Evolutionary conservation across 92 coral and sea anemone genomes (phyloP).

Genomic region (Nematostella vectensis): DNA sequence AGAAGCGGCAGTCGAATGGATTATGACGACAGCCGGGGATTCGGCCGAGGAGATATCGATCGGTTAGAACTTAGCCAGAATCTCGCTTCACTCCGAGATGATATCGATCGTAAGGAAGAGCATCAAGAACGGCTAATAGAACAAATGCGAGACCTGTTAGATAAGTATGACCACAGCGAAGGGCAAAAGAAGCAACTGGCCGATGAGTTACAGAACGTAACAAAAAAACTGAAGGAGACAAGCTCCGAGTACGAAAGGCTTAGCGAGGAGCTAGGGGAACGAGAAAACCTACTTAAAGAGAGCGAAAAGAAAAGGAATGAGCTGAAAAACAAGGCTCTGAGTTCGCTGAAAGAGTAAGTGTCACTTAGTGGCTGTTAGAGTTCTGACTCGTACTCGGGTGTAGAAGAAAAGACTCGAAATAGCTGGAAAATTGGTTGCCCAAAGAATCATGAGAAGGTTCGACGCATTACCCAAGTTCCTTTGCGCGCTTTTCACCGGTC

Average conservation of each 20-base stretch:
- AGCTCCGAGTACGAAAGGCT: constrained; percentile 56
- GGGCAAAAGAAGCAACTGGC: constrained; percentile 46
- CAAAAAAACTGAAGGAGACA: constrained; percentile 58
- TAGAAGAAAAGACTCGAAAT: too few species aligned
- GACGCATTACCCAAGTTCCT: not conserved
- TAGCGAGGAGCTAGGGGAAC: constrained; percentile 54
- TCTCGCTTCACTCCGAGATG: constrained; percentile 57
- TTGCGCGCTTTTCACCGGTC: not conserved
- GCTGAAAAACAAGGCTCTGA: constrained; percentile 75
- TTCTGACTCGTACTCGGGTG: too few species aligned
- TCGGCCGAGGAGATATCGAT: constrained; percentile 15
- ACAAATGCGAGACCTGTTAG: constrained; percentile 60
- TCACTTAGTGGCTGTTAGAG: too few species aligned
- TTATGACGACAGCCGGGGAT: constrained; percentile 36
- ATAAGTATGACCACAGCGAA: constrained; percentile 77
- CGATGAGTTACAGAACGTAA: constrained; percentile 55
- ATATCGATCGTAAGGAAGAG: constrained; percentile 75
- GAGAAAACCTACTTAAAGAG: constrained; percentile 71
- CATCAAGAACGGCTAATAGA: constrained; percentile 64
- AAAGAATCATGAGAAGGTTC: too few species aligned
- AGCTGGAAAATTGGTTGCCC: too few species aligned
- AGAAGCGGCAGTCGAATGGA: constrained; percentile 26
- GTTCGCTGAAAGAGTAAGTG: constrained; percentile 90
- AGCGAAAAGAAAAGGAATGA: constrained; percentile 80
- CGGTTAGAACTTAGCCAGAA: constrained; percentile 39